Percentiles rank a stretch among this genome's conserved stretches.
Conservation (phyloP, 2,113 vertebrate genomes). For the Redunca redunca region DNA sequence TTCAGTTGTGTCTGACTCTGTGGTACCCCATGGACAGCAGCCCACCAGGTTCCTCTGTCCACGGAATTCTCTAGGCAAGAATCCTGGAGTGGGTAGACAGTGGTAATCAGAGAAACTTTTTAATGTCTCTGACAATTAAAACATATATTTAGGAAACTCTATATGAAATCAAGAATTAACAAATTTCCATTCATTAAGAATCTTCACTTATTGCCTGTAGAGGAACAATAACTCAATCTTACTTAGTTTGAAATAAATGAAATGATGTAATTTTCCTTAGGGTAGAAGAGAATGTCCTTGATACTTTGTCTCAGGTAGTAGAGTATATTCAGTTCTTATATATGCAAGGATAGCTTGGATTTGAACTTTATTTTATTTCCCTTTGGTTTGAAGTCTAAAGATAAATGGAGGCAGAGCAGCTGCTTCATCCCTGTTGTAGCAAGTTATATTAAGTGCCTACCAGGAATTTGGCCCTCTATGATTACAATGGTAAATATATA, state of each 20-base stretch:
- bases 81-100: not conserved
- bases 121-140: not conserved
- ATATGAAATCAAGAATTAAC: not conserved
- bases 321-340: not conserved
- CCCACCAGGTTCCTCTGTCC: not conserved
- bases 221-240: not conserved
- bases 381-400: not conserved
- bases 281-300: not conserved
- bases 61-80: not conserved
- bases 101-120: not conserved
- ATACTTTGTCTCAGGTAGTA: not conserved
- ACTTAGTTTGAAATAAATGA: not conserved
- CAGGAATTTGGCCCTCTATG: not conserved
- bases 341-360: not conserved
- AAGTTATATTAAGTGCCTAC: constrained; percentile 38
- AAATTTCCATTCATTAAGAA: not conserved
- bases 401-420: constrained; percentile 5
- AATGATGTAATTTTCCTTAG: not conserved
- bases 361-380: not conserved
- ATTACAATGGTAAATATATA: constrained; percentile 47
- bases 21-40: too few species aligned
- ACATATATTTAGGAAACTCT: not conserved
- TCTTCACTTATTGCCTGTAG: not conserved
- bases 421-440: not conserved
- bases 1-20: not conserved